Base-by-base conservation (phyloP, 2,888 invertebrate genomes). In the Calliphora vomitoria region DNA sequence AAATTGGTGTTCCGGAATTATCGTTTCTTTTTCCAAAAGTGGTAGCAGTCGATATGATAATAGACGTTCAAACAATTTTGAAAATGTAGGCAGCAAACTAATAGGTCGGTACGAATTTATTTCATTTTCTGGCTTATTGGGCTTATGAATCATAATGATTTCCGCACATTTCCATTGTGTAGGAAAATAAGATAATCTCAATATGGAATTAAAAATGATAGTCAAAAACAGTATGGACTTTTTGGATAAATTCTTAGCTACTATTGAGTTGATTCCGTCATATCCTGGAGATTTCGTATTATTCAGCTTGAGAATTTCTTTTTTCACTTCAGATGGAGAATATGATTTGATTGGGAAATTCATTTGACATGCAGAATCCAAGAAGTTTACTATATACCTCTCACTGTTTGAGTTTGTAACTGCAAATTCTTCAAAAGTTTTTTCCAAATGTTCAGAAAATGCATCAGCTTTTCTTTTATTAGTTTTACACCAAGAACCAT, bases 251-350 rank as follows among this genome's bases (percentile, higher is more conserved):
- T 6, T 5, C 18, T 53, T 53, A 8, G 13, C 53, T 0, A 53
- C 18, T 3, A 18, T 18, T 6, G 47, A 13, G 15, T 15, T 4
- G 2, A 13, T 15, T 13, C 8, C 10, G 62, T 80, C 75, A 41
- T 47, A 76, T 35, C 82, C 82, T 60, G 82, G 82, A 1, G 82
- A 76, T 13, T 72, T 84, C 13, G n/a, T 18, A 13, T 72, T 76
- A 25, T 62, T 78, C 18, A 83, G 55, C 18, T 78, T 71, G 0
- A 44, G 3, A 1, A 76, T 18, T 64, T 81, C 44, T 62, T 62
- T 64, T 41, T 20, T 18, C 13, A 83, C 78, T 78, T 83, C 78
- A 15, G 15, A 8, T n/a, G 47, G 8, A 20, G 62, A 71, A 15
- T 5, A 15, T 6, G 18, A 8, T 18, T 62, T 81, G 8, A 81